Evolutionary conservation across 2,797 vertebrate genomes (phyloP).

Genomic region (Parauchenoglanis punctatus): DNA sequence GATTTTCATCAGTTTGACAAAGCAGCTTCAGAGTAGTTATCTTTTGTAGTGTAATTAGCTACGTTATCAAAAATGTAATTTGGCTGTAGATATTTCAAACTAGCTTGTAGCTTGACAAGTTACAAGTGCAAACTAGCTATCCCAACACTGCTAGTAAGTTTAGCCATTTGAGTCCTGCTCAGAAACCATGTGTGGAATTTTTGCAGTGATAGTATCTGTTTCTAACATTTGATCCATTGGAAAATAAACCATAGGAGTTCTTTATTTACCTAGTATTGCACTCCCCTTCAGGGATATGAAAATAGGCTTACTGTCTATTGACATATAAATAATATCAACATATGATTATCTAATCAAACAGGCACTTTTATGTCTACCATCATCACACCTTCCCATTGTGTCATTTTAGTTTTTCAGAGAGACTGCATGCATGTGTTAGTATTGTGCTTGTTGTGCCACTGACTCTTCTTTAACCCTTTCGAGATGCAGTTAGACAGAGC

Average conservation of each 20-base stretch:
- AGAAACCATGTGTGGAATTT: not conserved
- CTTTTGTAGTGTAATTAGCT: not conserved
- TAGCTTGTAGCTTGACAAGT: not conserved
- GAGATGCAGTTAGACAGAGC: slow-evolving; percentile 32
- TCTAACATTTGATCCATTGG: slow-evolving; percentile 21
- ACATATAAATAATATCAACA: slow-evolving; percentile 45
- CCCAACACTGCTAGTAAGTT: not conserved
- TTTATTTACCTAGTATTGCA: slow-evolving; percentile 29
- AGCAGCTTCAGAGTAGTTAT: not conserved
- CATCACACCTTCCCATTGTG: slow-evolving; percentile 21
- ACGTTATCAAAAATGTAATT: not conserved
- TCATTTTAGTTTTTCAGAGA: not conserved
- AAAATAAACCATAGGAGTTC: slow-evolving; percentile 30
- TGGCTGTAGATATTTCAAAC: not conserved
- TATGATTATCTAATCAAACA: slow-evolving; percentile 52
- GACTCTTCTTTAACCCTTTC: slow-evolving; percentile 49
- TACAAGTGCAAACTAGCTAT: not conserved
- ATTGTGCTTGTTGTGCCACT: slow-evolving; percentile 37
- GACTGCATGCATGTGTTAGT: slow-evolving; percentile 31
- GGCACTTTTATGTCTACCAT: slow-evolving; percentile 11
- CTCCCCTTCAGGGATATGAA: slow-evolving; percentile 22
- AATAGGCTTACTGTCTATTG: slow-evolving; percentile 39
- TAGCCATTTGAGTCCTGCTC: not conserved
- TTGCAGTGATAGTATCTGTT: not conserved
- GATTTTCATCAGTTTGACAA: not conserved